Evolutionary conservation across 2,113 vertebrate species (phyloP).

Genomic region (Crotalus horridus): DNA sequence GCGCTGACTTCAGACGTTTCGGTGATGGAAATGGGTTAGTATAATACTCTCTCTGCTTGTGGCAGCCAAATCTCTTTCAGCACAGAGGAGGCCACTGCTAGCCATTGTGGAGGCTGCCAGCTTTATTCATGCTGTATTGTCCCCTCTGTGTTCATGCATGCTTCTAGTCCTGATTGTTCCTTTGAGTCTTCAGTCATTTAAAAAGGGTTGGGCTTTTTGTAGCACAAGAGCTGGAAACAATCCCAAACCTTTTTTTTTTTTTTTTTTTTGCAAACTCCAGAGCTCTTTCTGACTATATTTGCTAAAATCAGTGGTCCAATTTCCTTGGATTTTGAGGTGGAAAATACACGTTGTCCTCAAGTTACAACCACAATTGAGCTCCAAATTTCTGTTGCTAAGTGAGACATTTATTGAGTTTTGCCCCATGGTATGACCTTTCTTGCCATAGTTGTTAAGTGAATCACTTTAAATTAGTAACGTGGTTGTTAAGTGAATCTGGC

Average conservation of each 20-base stretch:
- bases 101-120: not conserved
- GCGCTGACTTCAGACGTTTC: conserved; percentile 72
- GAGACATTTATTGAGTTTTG: too few species aligned
- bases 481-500: too few species aligned
- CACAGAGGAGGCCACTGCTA: not conserved
- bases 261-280: not conserved
- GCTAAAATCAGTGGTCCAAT: not conserved
- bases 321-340: not conserved
- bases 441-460: too few species aligned
- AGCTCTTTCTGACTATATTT: not conserved
- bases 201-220: not conserved
- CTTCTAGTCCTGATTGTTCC: not conserved
- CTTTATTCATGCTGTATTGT: not conserved
- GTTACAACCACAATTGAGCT: too few species aligned
- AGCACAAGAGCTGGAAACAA: not conserved
- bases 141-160: too few species aligned
- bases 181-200: not conserved
- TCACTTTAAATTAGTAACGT: too few species aligned
- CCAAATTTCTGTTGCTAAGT: too few species aligned
- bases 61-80: too few species aligned
- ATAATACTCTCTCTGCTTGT: not conserved
- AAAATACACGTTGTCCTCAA: not conserved
- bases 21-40: conserved; percentile 79
- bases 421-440: too few species aligned
- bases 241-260: not conserved